A percentile compares a stretch with the other conserved stretches of the same genome.
Evolutionary conservation across 2,113 vertebrate species (phyloP).

Genomic region (Lota lota): DNA sequence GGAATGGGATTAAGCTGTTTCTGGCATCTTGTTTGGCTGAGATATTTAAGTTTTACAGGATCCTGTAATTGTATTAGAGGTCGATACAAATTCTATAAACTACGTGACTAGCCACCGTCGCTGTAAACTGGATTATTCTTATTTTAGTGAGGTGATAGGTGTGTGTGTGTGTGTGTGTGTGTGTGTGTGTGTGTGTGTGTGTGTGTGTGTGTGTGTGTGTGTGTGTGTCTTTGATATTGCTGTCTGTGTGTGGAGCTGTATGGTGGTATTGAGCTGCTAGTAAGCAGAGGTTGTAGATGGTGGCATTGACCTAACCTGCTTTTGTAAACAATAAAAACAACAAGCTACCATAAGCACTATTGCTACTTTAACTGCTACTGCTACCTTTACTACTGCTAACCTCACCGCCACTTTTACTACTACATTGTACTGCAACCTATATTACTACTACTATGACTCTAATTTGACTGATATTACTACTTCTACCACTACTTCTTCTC

Average conservation of each 20-base stretch:
- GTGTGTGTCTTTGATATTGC: neutral
- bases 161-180: neutral
- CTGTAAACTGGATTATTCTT: too few relatives aligned
- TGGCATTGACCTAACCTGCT: too few relatives aligned
- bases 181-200: neutral
- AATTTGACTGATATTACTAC: neutral
- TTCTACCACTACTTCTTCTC: constrained; percentile 3
- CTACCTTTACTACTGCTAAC: constrained; percentile 6
- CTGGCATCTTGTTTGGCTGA: constrained; percentile 51
- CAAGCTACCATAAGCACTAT: neutral
- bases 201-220: too few relatives aligned
- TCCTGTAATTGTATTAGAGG: constrained; percentile 60
- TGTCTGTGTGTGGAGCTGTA: neutral
- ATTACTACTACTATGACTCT: neutral
- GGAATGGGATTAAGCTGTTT: constrained; percentile 42
- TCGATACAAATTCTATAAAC: constrained; percentile 67
- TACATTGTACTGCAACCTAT: neutral
- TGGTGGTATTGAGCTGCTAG: too few relatives aligned
- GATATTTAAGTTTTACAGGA: constrained; percentile 55
- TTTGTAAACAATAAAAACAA: too few relatives aligned
- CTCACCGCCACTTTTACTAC: constrained; percentile 1
- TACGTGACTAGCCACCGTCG: constrained; percentile 41
- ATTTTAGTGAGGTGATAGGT: too few relatives aligned
- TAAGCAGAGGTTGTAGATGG: too few relatives aligned
- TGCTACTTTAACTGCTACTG: neutral